phyloP scores from a whole-genome alignment of 2,113 vertebrate species.

The Protobothrops flavoviridis region DNA sequence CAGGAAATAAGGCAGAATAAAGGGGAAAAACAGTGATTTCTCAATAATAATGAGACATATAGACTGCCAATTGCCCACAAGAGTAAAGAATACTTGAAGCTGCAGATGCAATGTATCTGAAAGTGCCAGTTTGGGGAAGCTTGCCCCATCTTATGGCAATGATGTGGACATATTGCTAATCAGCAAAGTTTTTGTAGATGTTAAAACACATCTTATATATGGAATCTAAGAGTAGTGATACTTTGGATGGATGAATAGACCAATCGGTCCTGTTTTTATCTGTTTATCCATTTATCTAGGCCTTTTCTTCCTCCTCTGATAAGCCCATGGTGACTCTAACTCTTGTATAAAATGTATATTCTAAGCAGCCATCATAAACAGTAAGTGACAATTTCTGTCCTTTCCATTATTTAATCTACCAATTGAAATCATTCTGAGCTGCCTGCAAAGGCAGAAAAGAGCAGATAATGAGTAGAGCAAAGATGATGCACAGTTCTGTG shows the following conservation, averaged over 20 bases:
- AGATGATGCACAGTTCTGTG: background rate
- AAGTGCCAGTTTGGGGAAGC: background rate
- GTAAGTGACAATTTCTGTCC: background rate
- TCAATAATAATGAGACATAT: background rate
- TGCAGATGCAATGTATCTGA: background rate
- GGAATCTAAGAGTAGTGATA: background rate
- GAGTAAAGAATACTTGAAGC: background rate
- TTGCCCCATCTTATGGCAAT: background rate
- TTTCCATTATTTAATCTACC: background rate
- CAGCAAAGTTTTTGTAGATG: background rate
- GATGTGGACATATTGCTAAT: background rate
- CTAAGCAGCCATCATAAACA: background rate
- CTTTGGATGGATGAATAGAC: background rate
- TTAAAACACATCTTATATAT: background rate
- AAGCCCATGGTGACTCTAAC: background rate
- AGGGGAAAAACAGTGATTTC: background rate
- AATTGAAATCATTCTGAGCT: background rate
- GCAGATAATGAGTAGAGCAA: background rate
- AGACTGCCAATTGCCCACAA: background rate
- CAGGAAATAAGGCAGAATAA: background rate
- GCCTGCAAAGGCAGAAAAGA: background rate
- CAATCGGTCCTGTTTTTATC: background rate
- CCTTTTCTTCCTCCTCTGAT: background rate
- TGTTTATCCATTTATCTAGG: background rate
- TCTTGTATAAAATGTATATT: background rate